Evolutionary conservation across 2,797 vertebrate species (phyloP).

Genomic region (Liasis olivaceus): DNA sequence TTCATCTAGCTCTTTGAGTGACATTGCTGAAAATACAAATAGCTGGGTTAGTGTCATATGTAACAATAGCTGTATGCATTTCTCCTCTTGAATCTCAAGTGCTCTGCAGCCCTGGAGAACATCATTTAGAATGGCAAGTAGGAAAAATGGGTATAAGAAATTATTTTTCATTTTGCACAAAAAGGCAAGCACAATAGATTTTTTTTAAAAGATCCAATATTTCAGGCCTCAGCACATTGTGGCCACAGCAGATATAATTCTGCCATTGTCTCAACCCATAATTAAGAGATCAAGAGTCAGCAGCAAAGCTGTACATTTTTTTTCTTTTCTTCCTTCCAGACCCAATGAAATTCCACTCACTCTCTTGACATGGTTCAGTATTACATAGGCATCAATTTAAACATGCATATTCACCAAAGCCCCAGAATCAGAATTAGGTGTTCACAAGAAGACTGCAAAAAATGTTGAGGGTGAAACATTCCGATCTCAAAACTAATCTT

Average conservation of each 20-base stretch:
- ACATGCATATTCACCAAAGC: background rate
- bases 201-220: background rate
- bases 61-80: background rate
- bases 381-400: background rate
- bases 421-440: background rate
- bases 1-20: slow-evolving; percentile 82
- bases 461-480: too few relatives aligned
- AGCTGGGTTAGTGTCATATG: background rate
- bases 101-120: background rate
- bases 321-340: too few relatives aligned
- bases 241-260: background rate
- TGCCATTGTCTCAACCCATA: background rate
- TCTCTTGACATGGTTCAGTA: background rate
- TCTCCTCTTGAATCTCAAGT: background rate
- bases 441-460: too few relatives aligned
- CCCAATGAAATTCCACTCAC: background rate
- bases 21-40: slow-evolving; percentile 82
- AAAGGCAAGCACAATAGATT: background rate
- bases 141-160: background rate
- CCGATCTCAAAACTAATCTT: too few relatives aligned
- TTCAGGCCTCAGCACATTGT: too few relatives aligned
- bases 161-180: background rate
- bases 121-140: background rate
- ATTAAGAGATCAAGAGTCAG: background rate
- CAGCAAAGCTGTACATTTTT: too few relatives aligned